Base-by-base conservation (phyloP, 2,888 invertebrate genomes). In the Pherbina coryleti region DNA sequence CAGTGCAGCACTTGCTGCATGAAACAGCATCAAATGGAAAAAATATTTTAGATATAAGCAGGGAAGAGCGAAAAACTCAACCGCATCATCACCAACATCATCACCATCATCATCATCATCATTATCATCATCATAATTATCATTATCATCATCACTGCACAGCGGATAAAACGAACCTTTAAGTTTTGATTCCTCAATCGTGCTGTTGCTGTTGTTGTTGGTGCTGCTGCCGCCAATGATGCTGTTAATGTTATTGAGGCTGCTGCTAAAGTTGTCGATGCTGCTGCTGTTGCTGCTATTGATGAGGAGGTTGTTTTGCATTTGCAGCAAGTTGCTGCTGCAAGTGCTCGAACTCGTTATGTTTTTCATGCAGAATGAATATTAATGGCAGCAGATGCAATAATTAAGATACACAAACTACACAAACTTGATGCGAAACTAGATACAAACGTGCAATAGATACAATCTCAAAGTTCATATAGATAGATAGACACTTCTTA, bases 291-390 rank as follows among this genome's bases (percentile, higher is more conserved):
- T 34, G 62, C 34, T 34, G 66, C 11, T 37, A 51, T 67, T 66
- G 66, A n/a, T 77, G 67, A 81, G 76, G 14, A 88, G 84, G 84
- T 87, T 88, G 82, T 86, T 88, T 83, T 86, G 87, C 88, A 87
- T 82, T 82, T 88, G 88, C 86, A 87, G 85, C 86, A 87, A 84
- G 79, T 86, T 86, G 79, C 84, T 87, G 86, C 88, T 84, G 82
- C 87, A 88, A 87, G 88, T 88, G 87, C 86, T 85, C 74, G 87
- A 84, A 83, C 87, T 87, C 79, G 88, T 87, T 82, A 87, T 87
- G 84, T 87, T 87, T 88, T 87, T 87, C 87, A 88, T 87, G 85
- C 86, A 86, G 86, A 84, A 83, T 83, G 82, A 78, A 83, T 82
- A 81, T 70, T 57, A 70, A 66, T 49, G 25, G 72, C 28, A 49